Evolutionary conservation across 2,888 invertebrate species (phyloP).

Genomic region (Epistrophella euchroma): DNA sequence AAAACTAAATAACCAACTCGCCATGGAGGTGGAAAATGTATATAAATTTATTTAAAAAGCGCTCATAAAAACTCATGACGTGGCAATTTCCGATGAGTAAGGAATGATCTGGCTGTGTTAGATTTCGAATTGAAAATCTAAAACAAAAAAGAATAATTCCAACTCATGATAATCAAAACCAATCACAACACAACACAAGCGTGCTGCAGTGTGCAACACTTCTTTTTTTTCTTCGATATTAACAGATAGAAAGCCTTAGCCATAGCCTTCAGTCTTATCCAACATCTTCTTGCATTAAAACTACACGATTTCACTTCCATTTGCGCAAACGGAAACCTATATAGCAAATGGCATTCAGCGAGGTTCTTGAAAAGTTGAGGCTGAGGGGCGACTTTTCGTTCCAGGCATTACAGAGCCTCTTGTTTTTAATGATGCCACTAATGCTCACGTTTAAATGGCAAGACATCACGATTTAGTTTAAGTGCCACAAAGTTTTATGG

Average conservation of each 20-base stretch:
- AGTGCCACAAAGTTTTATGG: conserved; percentile 66
- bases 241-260: conserved; percentile 19
- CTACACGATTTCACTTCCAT: conserved; percentile 40
- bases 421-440: conserved; percentile 31
- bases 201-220: background rate
- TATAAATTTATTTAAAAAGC: conserved; percentile 1
- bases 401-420: background rate
- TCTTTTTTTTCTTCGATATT: conserved; percentile 3
- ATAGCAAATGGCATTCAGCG: background rate
- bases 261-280: background rate
- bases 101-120: conserved; percentile 5
- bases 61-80: conserved; percentile 22
- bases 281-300: conserved; percentile 30
- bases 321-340: background rate
- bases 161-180: conserved; percentile 31
- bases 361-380: conserved; percentile 9
- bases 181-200: conserved; percentile 22
- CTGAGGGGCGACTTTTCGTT: background rate
- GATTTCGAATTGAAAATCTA: conserved; percentile 37
- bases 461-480: conserved; percentile 62
- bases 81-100: background rate
- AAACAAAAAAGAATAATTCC: background rate
- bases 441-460: conserved; percentile 45
- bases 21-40: background rate
- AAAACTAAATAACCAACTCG: background rate